phyloP scores from a whole-genome alignment of 2,888 invertebrate species.

The Meganola albula region DNA sequence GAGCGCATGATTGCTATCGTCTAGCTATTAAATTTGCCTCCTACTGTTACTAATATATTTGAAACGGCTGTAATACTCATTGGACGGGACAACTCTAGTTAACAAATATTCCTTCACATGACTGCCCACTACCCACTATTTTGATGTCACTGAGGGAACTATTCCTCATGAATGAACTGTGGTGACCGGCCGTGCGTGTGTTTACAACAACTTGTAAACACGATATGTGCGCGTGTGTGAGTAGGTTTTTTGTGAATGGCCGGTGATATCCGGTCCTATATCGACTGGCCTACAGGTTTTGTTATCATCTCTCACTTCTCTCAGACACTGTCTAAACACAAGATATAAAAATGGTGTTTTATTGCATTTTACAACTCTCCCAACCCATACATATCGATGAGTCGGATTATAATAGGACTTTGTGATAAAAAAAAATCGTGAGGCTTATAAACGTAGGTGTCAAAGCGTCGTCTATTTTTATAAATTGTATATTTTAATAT shows the following conservation, averaged over 20 bases:
- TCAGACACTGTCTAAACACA: conserved; percentile 72
- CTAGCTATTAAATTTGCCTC: conserved; percentile 28
- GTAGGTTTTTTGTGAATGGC: conserved; percentile 73
- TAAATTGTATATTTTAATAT: no score
- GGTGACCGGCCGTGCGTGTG: conserved; percentile 49
- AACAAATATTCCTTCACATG: conserved; percentile 39
- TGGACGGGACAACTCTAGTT: conserved; percentile 37
- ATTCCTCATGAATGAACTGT: conserved; percentile 70
- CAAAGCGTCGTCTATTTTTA: conserved; percentile 51
- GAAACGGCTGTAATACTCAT: conserved; percentile 35
- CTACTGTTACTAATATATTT: conserved; percentile 37
- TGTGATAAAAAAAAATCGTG: conserved; percentile 42
- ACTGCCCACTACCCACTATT: conserved; percentile 49
- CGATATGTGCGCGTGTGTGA: conserved; percentile 41
- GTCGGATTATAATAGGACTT: conserved; percentile 56
- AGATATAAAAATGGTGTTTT: conserved; percentile 75
- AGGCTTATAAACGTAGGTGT: conserved; percentile 61
- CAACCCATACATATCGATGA: conserved; percentile 65
- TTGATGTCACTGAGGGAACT: conserved; percentile 54
- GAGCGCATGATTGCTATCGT: conserved; percentile 15
- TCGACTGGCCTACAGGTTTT: conserved; percentile 65
- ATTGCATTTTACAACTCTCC: conserved; percentile 67
- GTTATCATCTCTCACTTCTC: conserved; percentile 74
- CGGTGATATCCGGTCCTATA: conserved; percentile 73
- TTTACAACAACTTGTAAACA: conserved; percentile 36